A percentile compares a stretch with the other conserved stretches of the same genome.
Evolutionary conservation across 1,140 invertebrate species (phyloP).

Genomic region (Drosophila hydei): DNA sequence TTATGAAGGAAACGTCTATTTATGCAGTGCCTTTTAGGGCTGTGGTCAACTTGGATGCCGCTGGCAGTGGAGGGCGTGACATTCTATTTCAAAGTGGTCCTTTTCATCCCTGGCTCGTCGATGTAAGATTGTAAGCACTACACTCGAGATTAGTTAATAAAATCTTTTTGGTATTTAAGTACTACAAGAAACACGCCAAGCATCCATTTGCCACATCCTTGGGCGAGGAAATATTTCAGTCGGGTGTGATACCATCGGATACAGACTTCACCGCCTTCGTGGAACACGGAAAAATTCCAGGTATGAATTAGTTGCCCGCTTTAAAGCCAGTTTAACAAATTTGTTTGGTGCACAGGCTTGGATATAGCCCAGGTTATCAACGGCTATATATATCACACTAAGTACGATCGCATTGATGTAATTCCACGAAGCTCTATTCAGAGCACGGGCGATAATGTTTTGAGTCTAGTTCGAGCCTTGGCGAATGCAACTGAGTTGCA

Average conservation of each 20-base stretch:
- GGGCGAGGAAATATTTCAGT: constrained; percentile 93
- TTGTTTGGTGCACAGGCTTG: constrained; percentile 78
- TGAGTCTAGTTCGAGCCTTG: constrained; percentile 88
- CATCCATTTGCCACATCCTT: constrained; percentile 92
- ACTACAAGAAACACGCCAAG: constrained; percentile 91
- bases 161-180: constrained; percentile 79
- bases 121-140: constrained; percentile 84
- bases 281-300: constrained; percentile 86
- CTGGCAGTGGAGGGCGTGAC: constrained; percentile 95
- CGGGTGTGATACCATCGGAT: constrained; percentile 93
- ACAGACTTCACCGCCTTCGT: constrained; percentile 94
- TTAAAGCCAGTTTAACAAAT: not conserved
- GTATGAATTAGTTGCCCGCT: not conserved
- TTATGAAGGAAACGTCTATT: constrained; percentile 60
- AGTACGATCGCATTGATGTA: constrained; percentile 90
- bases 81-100: constrained; percentile 96
- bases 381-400: constrained; percentile 96
- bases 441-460: constrained; percentile 91
- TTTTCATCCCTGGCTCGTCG: constrained; percentile 94
- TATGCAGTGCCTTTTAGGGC: constrained; percentile 11
- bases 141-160: too few relatives aligned
- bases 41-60: constrained; percentile 84
- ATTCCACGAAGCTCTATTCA: constrained; percentile 92
- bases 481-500: constrained; percentile 86
- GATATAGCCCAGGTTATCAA: constrained; percentile 97